Percentiles rank a stretch among this genome's conserved stretches.
These are phyloP conservation scores for roundworm (Caenorhabditis elegans) DNA, from an alignment of 1,140 invertebrate genomes.

Conservation along the genomic window DNA sequence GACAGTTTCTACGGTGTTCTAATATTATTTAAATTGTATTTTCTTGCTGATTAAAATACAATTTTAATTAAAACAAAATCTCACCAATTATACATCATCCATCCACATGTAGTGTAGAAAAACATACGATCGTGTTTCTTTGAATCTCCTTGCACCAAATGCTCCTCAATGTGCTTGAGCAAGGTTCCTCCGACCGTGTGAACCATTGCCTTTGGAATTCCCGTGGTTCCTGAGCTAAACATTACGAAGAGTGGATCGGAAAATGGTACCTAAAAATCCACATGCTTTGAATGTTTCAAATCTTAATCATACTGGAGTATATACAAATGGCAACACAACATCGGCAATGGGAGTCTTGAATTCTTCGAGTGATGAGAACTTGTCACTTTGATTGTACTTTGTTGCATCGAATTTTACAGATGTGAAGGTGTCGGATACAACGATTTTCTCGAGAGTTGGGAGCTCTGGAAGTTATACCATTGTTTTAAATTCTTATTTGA, in stretches of 20 bases:
- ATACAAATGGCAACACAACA: background rate
- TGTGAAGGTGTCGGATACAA: constrained; percentile 66
- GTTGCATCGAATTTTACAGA: background rate
- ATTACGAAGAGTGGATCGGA: constrained; percentile 73
- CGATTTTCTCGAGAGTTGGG: constrained; percentile 68
- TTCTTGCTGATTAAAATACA: no score
- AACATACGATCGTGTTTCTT: constrained; percentile 70
- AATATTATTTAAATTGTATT: no score
- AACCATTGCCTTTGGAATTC: constrained; percentile 73
- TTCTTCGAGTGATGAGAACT: background rate
- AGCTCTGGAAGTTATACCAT: constrained; percentile 64
- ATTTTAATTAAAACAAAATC: background rate
- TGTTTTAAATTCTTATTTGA: background rate
- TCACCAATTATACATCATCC: constrained; percentile 75
- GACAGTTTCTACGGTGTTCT: no score
- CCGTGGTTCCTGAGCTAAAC: constrained; percentile 73
- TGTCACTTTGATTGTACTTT: background rate
- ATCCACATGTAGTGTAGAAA: constrained; percentile 73
- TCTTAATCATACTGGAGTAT: background rate
- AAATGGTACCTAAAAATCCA: constrained; percentile 69
- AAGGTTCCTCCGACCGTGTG: constrained; percentile 73
- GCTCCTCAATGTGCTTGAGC: constrained; percentile 72
- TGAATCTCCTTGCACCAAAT: constrained; percentile 71
- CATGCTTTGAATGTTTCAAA: no score
- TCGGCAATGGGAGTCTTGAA: background rate